Conservation (phyloP, 2,113 vertebrate genomes). For the Amblyopsis rosae region DNA sequence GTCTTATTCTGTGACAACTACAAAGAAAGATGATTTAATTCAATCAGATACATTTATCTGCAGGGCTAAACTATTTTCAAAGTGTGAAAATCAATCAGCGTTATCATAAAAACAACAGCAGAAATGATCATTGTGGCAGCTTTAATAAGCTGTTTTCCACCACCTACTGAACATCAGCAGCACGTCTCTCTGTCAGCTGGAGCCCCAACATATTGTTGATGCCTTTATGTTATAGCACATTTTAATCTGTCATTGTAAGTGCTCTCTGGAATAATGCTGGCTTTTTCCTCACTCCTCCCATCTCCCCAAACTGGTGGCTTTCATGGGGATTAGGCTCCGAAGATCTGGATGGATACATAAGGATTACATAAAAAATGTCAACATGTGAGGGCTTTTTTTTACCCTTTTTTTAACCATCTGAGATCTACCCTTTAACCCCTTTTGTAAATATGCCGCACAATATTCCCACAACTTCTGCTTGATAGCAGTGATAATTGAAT, state of each 20-base stretch:
- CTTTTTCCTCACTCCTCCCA: conserved; percentile 3
- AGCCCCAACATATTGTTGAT: conserved; percentile 20
- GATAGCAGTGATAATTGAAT: neutral
- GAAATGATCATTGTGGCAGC: neutral
- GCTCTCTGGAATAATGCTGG: conserved; percentile 26
- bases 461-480: neutral
- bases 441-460: neutral
- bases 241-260: conserved; percentile 43
- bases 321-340: conserved; percentile 42
- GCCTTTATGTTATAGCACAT: conserved; percentile 36
- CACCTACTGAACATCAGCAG: too few species aligned
- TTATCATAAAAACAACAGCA: neutral
- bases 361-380: conserved; percentile 45
- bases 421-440: conserved; percentile 3
- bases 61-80: conserved; percentile 5
- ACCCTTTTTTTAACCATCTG: conserved; percentile 38
- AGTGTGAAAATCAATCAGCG: neutral
- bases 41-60: neutral
- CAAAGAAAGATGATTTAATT: conserved; percentile 6
- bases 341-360: conserved; percentile 50
- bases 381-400: conserved; percentile 51
- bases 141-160: neutral
- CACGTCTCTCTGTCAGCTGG: neutral
- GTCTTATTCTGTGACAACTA: neutral
- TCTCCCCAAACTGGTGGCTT: conserved; percentile 28